Evolutionary conservation across 92 coral and sea anemone genomes (phyloP), one percentile per base, ranked within the genome.

Genomic region (Pocillopora meandrina): DNA sequence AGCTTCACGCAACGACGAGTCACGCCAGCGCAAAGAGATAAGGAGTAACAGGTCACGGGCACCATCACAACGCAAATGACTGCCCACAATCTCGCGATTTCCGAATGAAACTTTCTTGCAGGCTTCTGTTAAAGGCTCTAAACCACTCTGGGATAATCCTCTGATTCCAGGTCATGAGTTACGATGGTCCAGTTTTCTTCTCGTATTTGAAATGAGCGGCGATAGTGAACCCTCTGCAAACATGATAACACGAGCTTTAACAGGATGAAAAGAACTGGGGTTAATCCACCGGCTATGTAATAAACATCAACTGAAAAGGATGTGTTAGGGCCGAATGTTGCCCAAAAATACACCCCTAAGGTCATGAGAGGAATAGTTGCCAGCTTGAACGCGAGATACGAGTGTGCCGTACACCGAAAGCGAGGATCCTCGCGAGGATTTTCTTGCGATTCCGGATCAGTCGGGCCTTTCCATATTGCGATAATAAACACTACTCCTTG

Each of bases 231-330:
- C 85, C 85, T 23, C 7, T 42, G 49, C 21, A 34, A 86, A 16
- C 78, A 86, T 21, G 79, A 67, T 59, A 71, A 86, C 34, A 71
- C 72, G 19, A 77, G 72, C 78, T 96, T 96, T 81, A 96, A 86
- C 89, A 96, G 31, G 65, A 96, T 81, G 72, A 96, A 96, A 8
- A 94, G 73, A 20, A 96, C 74, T 9, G 98, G 98, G 11, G 98
- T 92, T 17, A 92, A 89, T 10, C 93, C 89, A 56, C 92, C 92
- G 23, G 80, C 82, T 61, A 91, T 89, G 82, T 94, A 89, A 77
- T 94, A 97, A 57, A 89, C 87, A n/a, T 84, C 81, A 55, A 88
- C 88, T 20, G 95, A 58, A 56, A 75, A 75, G 9, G 90, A 90
- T 35, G 79, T 65, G 72, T 55, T 86, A 19, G 86, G 86, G 58